phyloP scores from a whole-genome alignment of 2,888 invertebrate genomes.

The Lymantria dispar region DNA sequence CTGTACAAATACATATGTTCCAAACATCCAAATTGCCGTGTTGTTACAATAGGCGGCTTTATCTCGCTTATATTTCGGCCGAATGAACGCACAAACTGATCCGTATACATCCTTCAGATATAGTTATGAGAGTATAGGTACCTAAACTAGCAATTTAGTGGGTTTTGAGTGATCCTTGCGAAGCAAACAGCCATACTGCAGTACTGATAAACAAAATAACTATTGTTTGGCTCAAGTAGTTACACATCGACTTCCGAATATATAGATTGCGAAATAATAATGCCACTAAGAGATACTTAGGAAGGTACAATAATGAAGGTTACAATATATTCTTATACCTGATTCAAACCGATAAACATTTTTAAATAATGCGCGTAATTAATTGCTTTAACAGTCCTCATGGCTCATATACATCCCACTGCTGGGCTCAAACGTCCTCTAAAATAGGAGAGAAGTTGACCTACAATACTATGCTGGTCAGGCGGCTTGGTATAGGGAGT shows the following conservation, averaged over 20 bases:
- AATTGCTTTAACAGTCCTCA: too few species aligned
- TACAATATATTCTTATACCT: too few species aligned
- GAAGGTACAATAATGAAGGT: too few species aligned
- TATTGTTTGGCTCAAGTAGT: conserved; percentile 14
- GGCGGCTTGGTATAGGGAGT: too few species aligned
- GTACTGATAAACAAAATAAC: conserved; percentile 26
- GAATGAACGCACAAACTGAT: conserved; percentile 21
- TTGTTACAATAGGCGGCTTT: conserved; percentile 17
- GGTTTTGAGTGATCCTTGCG: conserved; percentile 12
- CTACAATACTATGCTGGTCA: too few species aligned
- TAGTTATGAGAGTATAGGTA: conserved; percentile 15
- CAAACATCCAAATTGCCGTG: conserved; percentile 5
- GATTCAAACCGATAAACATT: too few species aligned
- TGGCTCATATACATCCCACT: too few species aligned
- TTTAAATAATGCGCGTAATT: too few species aligned
- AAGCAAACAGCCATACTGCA: conserved; percentile 11
- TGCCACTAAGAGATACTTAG: too few species aligned
- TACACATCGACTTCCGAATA: conserved; percentile 6
- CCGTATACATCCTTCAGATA: conserved; percentile 19
- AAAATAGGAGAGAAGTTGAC: too few species aligned
- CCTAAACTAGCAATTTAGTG: conserved; percentile 24
- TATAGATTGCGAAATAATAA: too few species aligned
- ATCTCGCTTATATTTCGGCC: conserved; percentile 12
- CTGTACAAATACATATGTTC: conserved; percentile 7
- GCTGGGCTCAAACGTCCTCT: too few species aligned